Evolutionary conservation across 2,888 invertebrate genomes (phyloP).

Genomic region (Drosophila tripunctata): DNA sequence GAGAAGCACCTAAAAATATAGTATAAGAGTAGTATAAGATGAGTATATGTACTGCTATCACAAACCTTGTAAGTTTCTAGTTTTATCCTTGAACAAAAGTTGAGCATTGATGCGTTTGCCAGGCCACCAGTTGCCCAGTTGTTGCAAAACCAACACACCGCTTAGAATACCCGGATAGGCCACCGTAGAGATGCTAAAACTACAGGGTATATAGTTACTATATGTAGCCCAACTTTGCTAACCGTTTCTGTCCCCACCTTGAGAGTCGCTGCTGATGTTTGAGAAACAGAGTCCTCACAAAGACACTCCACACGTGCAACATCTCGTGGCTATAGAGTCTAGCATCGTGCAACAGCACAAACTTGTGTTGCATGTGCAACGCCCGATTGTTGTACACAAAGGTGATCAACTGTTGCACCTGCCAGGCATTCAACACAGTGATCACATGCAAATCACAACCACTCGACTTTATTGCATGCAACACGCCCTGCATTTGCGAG

Average conservation of each 20-base stretch:
- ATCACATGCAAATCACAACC: conserved; percentile 90
- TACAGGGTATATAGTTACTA: conserved; percentile 62
- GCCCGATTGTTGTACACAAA: conserved; percentile 90
- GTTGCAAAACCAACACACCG: conserved; percentile 86
- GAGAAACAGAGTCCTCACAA: conserved; percentile 90
- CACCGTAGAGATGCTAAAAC: conserved; percentile 90
- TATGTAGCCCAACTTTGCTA: neutral
- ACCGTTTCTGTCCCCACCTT: neutral
- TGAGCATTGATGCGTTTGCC: conserved; percentile 85
- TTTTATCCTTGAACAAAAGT: conserved; percentile 82
- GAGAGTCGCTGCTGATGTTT: conserved; percentile 70
- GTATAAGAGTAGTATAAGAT: neutral
- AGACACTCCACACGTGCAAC: conserved; percentile 90
- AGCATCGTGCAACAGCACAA: conserved; percentile 89
- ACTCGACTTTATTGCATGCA: conserved; percentile 86
- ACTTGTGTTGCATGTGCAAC: conserved; percentile 89
- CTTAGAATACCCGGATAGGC: conserved; percentile 88
- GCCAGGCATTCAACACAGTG: conserved; percentile 89
- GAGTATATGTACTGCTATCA: too few species aligned
- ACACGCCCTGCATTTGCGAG: conserved; percentile 86
- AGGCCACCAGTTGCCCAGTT: conserved; percentile 89
- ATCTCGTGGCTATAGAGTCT: conserved; percentile 88
- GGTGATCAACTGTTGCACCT: conserved; percentile 88
- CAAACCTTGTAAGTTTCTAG: conserved; percentile 80
- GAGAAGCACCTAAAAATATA: conserved; percentile 74